phyloP scores from a whole-genome alignment of 2,888 invertebrate genomes.

The Platynereis dumerilii region DNA sequence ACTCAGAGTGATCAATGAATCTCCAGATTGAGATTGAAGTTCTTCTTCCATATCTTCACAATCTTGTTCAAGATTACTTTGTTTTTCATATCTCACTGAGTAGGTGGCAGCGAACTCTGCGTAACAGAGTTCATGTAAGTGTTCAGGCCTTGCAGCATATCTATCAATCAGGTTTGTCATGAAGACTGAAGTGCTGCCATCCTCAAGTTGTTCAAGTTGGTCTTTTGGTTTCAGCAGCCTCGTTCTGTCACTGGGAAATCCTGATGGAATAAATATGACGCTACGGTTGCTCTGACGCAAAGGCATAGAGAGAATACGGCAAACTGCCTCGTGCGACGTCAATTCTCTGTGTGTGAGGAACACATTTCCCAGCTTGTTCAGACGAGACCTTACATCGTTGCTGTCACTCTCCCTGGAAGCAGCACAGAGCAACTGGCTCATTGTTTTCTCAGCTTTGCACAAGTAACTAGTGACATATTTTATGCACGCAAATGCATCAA shows the following conservation, averaged over 20 bases:
- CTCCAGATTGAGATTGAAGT: too few species aligned
- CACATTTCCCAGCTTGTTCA: conserved; percentile 33
- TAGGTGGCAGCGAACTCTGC: conserved; percentile 44
- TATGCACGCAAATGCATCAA: conserved; percentile 54
- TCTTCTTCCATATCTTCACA: too few species aligned
- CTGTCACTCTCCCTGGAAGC: conserved; percentile 43
- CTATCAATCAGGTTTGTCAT: conserved; percentile 41
- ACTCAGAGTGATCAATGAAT: background rate
- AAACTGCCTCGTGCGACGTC: conserved; percentile 42
- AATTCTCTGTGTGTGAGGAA: conserved; percentile 40
- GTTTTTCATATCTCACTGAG: background rate
- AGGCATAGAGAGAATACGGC: conserved; percentile 36
- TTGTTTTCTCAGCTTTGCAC: conserved; percentile 28
- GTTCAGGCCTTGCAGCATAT: conserved; percentile 44
- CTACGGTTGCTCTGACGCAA: conserved; percentile 32
- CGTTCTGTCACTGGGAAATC: conserved; percentile 40
- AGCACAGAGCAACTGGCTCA: conserved; percentile 31
- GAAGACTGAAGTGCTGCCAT: conserved; percentile 34
- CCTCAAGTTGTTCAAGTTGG: conserved; percentile 33
- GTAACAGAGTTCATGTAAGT: conserved; percentile 44
- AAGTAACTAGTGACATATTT: conserved; percentile 47
- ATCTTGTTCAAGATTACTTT: too few species aligned
- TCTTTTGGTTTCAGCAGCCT: conserved; percentile 42
- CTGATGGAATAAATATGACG: conserved; percentile 38
- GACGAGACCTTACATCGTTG: conserved; percentile 32